Evolutionary conservation across 2,797 vertebrate species (phyloP).

Genomic region (Falco columbarius): DNA sequence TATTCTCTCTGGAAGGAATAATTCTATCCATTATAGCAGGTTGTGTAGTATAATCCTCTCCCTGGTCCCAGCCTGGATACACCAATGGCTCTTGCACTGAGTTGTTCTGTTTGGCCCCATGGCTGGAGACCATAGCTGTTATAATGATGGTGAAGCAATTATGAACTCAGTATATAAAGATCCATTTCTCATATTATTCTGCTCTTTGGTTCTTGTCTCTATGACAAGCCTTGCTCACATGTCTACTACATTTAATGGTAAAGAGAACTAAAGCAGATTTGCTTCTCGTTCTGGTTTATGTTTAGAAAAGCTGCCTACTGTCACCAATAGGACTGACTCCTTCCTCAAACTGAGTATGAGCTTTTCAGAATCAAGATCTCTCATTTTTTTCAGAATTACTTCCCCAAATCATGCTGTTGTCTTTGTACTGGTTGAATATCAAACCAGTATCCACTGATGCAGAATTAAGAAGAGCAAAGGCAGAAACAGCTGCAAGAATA

Average conservation of each 20-base stretch:
- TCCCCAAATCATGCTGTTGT: background rate
- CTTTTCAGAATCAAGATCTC: background rate
- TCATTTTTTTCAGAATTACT: background rate
- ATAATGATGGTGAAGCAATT: constrained; percentile 54
- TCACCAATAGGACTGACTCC: background rate
- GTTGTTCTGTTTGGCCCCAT: background rate
- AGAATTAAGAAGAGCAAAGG: background rate
- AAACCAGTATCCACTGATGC: background rate
- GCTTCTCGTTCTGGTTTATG: constrained; percentile 13
- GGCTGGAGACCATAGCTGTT: constrained; percentile 25
- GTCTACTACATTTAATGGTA: constrained; percentile 50
- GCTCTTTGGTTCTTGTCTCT: constrained; percentile 31
- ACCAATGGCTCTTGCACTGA: background rate
- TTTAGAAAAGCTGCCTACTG: background rate
- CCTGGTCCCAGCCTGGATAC: background rate
- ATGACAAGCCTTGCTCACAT: constrained; percentile 31
- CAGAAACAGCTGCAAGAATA: background rate
- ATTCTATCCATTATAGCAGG: background rate
- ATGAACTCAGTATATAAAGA: constrained; percentile 42
- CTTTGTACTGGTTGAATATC: background rate
- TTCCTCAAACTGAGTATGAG: background rate
- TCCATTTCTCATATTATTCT: constrained; percentile 33
- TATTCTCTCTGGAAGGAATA: background rate
- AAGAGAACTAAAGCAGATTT: constrained; percentile 51
- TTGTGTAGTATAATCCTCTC: constrained; percentile 2